A percentile compares a stretch with the other conserved stretches of the same genome.
Conservation (phyloP, 2,797 vertebrate genomes). For the Tinamus major region DNA sequence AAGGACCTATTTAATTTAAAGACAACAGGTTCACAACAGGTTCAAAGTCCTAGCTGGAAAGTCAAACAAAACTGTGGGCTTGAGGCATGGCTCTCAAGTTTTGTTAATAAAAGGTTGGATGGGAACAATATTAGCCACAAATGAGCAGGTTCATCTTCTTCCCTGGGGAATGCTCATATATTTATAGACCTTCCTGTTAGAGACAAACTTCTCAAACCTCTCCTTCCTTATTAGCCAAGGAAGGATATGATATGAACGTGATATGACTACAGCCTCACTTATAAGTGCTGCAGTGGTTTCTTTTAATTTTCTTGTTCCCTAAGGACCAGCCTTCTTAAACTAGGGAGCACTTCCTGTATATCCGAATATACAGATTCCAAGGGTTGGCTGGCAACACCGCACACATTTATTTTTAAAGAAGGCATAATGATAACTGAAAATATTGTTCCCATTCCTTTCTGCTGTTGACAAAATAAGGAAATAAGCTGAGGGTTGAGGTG, state of each 20-base stretch:
- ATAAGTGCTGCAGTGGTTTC: not conserved
- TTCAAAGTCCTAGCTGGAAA: not conserved
- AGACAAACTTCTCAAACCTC: constrained; percentile 46
- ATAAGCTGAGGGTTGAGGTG: not conserved
- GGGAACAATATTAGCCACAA: constrained; percentile 20
- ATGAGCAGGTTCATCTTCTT: constrained; percentile 1
- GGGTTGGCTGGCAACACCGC: not conserved
- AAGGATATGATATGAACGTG: not conserved
- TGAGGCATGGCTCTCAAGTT: constrained; percentile 2
- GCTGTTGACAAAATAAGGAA: not conserved
- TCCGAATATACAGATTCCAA: not conserved
- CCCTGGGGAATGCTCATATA: not conserved
- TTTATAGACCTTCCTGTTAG: not conserved
- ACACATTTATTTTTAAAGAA: not conserved
- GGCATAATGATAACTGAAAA: not conserved
- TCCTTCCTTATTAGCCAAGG: not conserved
- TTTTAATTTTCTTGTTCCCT: not conserved
- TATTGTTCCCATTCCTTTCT: not conserved
- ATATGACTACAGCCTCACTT: not conserved
- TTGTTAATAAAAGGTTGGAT: constrained; percentile 7
- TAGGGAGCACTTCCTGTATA: fast-evolving
- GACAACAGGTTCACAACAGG: not conserved
- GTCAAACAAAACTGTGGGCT: not conserved
- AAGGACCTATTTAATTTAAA: not conserved
- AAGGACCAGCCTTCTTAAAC: not conserved